Conservation (phyloP, 1,140 invertebrate species). For the Zaprionus ornatus region DNA sequence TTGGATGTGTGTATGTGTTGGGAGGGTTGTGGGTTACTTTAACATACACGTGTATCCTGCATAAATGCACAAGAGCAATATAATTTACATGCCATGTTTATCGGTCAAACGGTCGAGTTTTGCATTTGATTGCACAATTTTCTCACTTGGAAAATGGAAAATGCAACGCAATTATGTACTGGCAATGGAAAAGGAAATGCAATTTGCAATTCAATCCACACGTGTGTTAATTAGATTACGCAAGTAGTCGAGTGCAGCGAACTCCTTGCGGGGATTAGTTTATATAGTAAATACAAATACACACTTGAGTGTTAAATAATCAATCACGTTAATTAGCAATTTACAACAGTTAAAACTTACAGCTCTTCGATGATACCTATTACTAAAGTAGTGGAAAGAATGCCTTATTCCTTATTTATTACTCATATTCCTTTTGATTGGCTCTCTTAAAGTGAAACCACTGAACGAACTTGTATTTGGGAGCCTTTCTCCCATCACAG, state of each 20-base stretch:
- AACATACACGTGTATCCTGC: slow-evolving; percentile 2
- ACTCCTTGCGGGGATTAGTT: neutral
- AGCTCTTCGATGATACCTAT: slow-evolving; percentile 58
- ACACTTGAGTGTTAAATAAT: neutral
- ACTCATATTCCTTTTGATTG: slow-evolving; percentile 1
- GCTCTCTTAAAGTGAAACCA: slow-evolving; percentile 22
- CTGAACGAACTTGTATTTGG: slow-evolving; percentile 2
- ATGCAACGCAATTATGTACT: neutral
- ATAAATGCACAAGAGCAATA: slow-evolving; percentile 1
- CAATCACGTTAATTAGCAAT: slow-evolving; percentile 42
- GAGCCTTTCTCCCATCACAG: slow-evolving; percentile 20
- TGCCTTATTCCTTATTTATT: neutral
- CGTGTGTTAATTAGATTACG: neutral
- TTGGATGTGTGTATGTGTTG: neutral
- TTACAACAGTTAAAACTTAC: slow-evolving; percentile 73
- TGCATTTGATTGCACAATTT: slow-evolving; percentile 8
- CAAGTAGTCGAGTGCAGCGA: slow-evolving; percentile 1
- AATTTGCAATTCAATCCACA: neutral
- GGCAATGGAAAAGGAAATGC: neutral
- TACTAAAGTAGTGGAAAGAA: slow-evolving; percentile 9
- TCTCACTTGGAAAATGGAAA: neutral
- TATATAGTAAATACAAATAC: slow-evolving; percentile 25
- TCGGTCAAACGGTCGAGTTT: neutral
- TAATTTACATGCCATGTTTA: slow-evolving; percentile 9
- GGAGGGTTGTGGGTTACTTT: neutral